Base-by-base conservation (phyloP, 2,113 vertebrate species). In the Thunnus thynnus region DNA sequence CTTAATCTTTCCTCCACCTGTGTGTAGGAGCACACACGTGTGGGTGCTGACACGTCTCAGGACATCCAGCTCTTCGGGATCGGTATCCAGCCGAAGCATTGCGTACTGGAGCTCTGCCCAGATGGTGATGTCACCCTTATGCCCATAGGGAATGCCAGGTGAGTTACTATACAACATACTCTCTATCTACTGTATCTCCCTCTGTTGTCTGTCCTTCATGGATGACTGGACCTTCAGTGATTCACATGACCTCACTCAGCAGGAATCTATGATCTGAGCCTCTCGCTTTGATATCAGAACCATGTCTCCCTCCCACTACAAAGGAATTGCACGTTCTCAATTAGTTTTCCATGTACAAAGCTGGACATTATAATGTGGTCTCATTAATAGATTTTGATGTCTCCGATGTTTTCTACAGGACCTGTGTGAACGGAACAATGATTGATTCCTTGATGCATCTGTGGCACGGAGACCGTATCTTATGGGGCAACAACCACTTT, bases 401-500 rank as follows among this genome's bases (percentile, higher is more conserved):
- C 2, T 71, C 4, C 10, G 22, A 22, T 86, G 57, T 91, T 69
- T 62, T 86, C 64, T 44, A 25, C 85, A 99, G 98, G 76, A 98
- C 97, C 66, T 99, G 98, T 92, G 98, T 99, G 70, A 99, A 99
- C 17, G 98, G 98, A 63, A 91, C 96, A 10, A 93, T 95, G 44
- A 92, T 98, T 1, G 95, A 95, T 88, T 96, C 94, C 46, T 71
- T 92, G 71, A 97, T 96, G 64, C 96, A 97, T 52, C 92, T 99
- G 50, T 99, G 98, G 98, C 98, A 99, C 0, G 98, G 98, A 44
- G 98, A 99, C 78, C 95, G 98, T 30, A 99, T 99, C 87, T 92
- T 99, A 60, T 99, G 98, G 98, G 98, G 98, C 82, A 99, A 99
- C 90, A 99, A 99, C 95, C 98, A 99, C 94, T 99, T 99, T 78